Conservation (phyloP, 2,113 vertebrate genomes). For the Oryzias woworae region DNA sequence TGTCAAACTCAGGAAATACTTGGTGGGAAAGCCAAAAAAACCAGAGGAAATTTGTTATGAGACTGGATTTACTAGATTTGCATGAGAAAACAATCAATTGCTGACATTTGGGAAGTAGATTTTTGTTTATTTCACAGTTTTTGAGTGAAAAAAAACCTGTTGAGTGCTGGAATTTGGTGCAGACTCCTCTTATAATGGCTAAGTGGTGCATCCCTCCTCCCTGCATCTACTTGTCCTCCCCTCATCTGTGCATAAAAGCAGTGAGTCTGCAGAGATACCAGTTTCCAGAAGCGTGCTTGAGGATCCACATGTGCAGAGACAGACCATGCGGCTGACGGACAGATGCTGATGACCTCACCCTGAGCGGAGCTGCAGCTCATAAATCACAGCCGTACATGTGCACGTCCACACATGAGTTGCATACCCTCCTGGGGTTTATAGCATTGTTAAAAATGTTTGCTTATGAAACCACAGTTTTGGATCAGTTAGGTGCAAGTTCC, state of each 20-base stretch:
- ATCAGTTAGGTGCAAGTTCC: conserved; percentile 18
- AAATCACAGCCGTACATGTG: conserved; percentile 43
- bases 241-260: conserved; percentile 12
- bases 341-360: conserved; percentile 17
- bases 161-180: too few species aligned
- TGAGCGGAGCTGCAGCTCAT: conserved; percentile 15
- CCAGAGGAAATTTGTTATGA: background rate
- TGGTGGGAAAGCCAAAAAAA: conserved; percentile 42
- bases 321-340: background rate
- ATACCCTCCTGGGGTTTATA: conserved; percentile 1
- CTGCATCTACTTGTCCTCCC: conserved; percentile 3
- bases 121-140: too few species aligned
- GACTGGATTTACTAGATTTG: background rate
- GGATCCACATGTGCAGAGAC: conserved; percentile 4
- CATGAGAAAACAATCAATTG: background rate
- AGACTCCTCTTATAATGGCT: too few species aligned
- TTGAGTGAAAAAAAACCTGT: too few species aligned
- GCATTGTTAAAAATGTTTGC: conserved; percentile 25
- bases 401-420: conserved; percentile 10
- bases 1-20: conserved; percentile 4
- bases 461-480: conserved; percentile 7
- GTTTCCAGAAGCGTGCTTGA: conserved; percentile 16
- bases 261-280: conserved; percentile 9
- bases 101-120: too few species aligned
- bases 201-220: conserved; percentile 13